A percentile compares a stretch with the other conserved stretches of the same genome.
These are phyloP conservation scores for Pseudococcus jackbeardsleyi DNA, from an alignment of 2,888 invertebrate species.

Conservation along the genomic window DNA sequence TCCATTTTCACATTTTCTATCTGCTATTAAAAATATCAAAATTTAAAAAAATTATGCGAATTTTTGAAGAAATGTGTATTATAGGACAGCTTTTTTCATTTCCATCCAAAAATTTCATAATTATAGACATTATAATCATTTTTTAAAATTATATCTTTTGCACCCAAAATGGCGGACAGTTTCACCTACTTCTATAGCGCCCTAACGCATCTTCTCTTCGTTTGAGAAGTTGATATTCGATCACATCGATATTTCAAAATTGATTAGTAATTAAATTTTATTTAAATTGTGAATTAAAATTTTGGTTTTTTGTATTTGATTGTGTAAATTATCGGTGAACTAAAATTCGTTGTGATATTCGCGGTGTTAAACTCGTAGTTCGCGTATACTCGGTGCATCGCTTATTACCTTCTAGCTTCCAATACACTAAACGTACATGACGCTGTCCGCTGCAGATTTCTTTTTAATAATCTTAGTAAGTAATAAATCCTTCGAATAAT, in stretches of 20 bases:
- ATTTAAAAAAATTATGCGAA: too few relatives aligned
- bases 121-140: too few relatives aligned
- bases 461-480: constrained; percentile 24
- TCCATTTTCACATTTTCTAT: too few relatives aligned
- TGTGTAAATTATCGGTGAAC: constrained; percentile 17
- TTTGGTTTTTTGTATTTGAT: neutral
- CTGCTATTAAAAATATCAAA: too few relatives aligned
- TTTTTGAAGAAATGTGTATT: too few relatives aligned
- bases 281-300: constrained; percentile 21
- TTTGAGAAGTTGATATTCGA: constrained; percentile 33
- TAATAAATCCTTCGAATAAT: neutral
- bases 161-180: too few relatives aligned
- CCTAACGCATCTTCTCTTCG: too few relatives aligned
- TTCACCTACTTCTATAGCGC: too few relatives aligned
- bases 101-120: too few relatives aligned
- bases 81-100: too few relatives aligned
- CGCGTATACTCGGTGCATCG: neutral
- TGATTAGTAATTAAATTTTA: constrained; percentile 17
- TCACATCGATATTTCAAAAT: constrained; percentile 44
- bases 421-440: constrained; percentile 36
- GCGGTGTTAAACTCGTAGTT: neutral
- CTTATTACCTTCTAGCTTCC: neutral
- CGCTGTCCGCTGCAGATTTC: neutral
- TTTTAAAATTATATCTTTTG: too few relatives aligned
- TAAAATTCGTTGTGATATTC: constrained; percentile 36